Evolutionary conservation across 2,888 invertebrate species (phyloP).

Genomic region (Boloria selene): DNA sequence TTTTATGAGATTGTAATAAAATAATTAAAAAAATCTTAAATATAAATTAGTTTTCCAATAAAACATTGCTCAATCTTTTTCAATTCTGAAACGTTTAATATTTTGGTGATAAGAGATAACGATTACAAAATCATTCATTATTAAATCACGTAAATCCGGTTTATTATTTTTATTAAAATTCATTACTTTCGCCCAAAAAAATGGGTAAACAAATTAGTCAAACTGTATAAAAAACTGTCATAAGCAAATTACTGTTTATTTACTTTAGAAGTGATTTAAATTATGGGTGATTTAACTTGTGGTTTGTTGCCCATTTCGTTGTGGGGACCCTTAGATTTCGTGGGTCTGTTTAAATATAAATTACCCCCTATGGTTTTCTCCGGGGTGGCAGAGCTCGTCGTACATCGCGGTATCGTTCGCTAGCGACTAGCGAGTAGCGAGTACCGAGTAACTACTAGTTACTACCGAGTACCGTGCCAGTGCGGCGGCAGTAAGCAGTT

Average conservation of each 20-base stretch:
- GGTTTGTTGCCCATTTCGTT: too few relatives aligned
- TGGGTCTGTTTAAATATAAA: neutral
- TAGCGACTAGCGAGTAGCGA: conserved; percentile 8
- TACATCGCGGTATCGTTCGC: neutral
- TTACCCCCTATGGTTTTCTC: conserved; percentile 1
- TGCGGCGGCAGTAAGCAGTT: conserved; percentile 5
- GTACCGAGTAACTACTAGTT: too few relatives aligned
- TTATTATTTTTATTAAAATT: neutral
- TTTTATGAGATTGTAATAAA: too few relatives aligned
- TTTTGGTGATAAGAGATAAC: neutral
- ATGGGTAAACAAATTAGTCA: neutral
- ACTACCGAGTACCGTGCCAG: neutral
- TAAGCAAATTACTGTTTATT: too few relatives aligned
- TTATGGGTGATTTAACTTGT: too few relatives aligned
- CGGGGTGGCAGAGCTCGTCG: neutral
- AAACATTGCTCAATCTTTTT: too few relatives aligned
- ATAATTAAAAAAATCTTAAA: too few relatives aligned
- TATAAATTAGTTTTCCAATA: too few relatives aligned
- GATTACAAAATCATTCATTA: neutral
- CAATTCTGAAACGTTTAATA: neutral
- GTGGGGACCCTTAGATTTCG: neutral
- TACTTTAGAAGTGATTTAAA: too few relatives aligned
- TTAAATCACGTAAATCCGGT: neutral
- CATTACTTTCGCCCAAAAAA: neutral
- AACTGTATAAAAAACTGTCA: neutral